Percentiles rank a stretch among this genome's conserved stretches.
Conservation (phyloP, 2,113 vertebrate species). For the Zosterops lateralis region DNA sequence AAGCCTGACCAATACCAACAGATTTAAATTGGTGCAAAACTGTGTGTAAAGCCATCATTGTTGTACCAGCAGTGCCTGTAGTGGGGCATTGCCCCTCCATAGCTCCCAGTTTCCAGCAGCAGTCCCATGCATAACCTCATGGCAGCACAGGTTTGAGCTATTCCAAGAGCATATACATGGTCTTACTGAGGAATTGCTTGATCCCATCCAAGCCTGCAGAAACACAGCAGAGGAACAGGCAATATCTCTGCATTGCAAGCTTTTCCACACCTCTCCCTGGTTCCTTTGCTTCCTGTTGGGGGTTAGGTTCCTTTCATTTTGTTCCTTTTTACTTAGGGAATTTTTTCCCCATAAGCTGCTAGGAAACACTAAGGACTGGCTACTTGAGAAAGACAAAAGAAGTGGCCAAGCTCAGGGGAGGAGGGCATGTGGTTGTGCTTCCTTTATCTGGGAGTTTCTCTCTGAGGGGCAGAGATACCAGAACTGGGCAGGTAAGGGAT, state of each 20-base stretch:
- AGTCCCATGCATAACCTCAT: fast-evolving
- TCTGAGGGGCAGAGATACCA: not conserved
- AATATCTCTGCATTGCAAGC: not conserved
- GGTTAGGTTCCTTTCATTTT: not conserved
- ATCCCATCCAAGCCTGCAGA: not conserved
- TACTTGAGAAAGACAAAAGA: not conserved
- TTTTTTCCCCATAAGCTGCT: not conserved
- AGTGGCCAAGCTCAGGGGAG: not conserved
- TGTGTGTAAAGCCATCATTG: not conserved
- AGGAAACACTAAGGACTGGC: not conserved
- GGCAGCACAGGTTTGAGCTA: not conserved
- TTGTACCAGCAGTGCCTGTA: not conserved
- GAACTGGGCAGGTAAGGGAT: no score
- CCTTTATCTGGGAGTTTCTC: not conserved
- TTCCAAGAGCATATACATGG: not conserved
- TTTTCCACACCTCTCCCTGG: not conserved
- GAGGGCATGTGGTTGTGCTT: not conserved
- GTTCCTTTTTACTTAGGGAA: not conserved
- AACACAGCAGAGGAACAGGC: not conserved
- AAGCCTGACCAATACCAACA: not conserved
- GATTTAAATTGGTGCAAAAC: not conserved
- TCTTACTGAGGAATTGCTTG: not conserved
- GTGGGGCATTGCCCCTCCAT: not conserved
- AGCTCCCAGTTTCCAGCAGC: not conserved
- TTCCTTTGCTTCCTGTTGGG: not conserved